Conservation (phyloP, 2,797 vertebrate species). For the Psittacula echo region DNA sequence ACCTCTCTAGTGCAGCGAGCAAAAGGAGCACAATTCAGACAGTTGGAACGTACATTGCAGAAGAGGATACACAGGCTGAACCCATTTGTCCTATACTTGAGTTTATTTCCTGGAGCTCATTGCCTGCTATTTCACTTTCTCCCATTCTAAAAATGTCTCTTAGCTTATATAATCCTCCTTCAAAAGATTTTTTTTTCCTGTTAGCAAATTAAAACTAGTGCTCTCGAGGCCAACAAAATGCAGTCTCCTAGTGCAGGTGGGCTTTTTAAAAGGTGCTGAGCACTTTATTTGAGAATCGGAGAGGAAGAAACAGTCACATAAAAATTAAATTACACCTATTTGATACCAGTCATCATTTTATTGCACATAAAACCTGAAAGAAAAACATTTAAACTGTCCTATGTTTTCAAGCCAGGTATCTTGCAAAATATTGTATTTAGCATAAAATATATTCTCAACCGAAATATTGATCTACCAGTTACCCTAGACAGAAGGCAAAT, state of each 20-base stretch:
- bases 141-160: constrained; percentile 17
- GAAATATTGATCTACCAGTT: constrained; percentile 25
- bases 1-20: neutral
- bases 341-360: constrained; percentile 60
- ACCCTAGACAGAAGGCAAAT: constrained; percentile 23
- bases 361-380: constrained; percentile 47
- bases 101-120: neutral
- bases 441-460: constrained; percentile 30
- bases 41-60: neutral
- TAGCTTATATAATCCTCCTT: constrained; percentile 38
- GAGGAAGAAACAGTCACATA: constrained; percentile 40
- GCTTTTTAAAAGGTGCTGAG: constrained; percentile 56
- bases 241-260: constrained; percentile 34
- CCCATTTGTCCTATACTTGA: neutral
- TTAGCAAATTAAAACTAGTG: constrained; percentile 58
- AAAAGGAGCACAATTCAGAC: neutral
- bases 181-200: constrained; percentile 22
- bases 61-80: neutral
- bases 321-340: constrained; percentile 53
- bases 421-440: constrained; percentile 27
- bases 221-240: constrained; percentile 51
- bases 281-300: constrained; percentile 59
- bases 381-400: constrained; percentile 19
- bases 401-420: neutral
- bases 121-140: constrained; percentile 2